Evolutionary conservation across 2,113 vertebrate species (phyloP), one percentile per base, ranked within the genome.

Genomic region (Epinephelus fuscoguttatus): DNA sequence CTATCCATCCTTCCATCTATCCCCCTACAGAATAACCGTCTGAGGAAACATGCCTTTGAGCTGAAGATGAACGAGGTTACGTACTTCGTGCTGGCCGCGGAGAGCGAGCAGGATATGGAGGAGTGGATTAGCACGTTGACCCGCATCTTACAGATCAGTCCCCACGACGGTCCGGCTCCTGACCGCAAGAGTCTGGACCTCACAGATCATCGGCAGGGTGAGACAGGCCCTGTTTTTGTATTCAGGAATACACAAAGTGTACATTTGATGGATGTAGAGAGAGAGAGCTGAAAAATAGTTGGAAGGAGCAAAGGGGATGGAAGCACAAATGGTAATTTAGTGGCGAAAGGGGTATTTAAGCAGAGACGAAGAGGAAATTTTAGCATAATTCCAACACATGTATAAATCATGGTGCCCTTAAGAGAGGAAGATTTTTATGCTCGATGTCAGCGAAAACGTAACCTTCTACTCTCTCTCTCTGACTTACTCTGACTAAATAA

Each of bases 1-100:
- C 40, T 12, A 6, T 74, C 25, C 49, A 4, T 62, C 55, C 56
- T 21, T 88, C 72, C 75, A 42, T 79, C 49, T 18, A 3, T 50
- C 33, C 52, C 49, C 60, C 25, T 61, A 4, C 80, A 96, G 96
- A 96, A 99, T 88, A 98, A 96, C 92, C 97, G 96, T 57, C 95
- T 99, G 78, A 96, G 98, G 94, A 99, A 98, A 88, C 95, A 99
- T 21, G 98, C 98, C 84, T 99, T 99, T 90, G 98, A 99, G 89
- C 86, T 99, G 95, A 99, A 99, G 95, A 99, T 99, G 98, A 98
- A 98, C 78, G 98, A 99, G 84, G 96, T 99, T 90, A 99, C 98
- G 5, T 99, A 99, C 94, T 99, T 99, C 50, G 98, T 99, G 91
- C 96, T 99, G 95, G 98, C 98, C 49, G 97, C 98, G 37, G 98